phyloP scores from a whole-genome alignment of 2,888 invertebrate species.

The Marronus borbonicus region DNA sequence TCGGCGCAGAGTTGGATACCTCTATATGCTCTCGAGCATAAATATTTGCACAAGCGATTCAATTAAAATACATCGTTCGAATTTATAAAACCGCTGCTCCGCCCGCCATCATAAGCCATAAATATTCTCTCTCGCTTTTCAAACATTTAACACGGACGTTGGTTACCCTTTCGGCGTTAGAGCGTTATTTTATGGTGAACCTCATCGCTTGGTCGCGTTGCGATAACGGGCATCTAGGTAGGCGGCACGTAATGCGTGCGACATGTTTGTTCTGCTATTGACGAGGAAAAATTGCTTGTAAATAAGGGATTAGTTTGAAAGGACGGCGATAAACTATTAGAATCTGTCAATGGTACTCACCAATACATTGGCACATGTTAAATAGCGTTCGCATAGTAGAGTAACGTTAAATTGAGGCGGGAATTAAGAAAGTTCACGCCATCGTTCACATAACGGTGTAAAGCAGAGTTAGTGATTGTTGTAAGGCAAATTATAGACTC shows the following conservation, averaged over 20 bases:
- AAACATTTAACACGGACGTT: slow-evolving; percentile 23
- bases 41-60: slow-evolving; percentile 45
- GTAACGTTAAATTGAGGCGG: too few relatives aligned
- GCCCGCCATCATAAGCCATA: slow-evolving; percentile 31
- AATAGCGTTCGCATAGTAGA: too few relatives aligned
- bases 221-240: slow-evolving; percentile 20
- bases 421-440: too few relatives aligned
- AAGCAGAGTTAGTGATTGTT: too few relatives aligned
- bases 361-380: too few relatives aligned
- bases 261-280: slow-evolving; percentile 11
- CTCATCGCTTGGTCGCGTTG: neutral
- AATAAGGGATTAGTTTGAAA: neutral
- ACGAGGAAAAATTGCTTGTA: neutral
- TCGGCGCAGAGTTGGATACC: slow-evolving; percentile 9
- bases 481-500: too few relatives aligned
- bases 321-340: neutral
- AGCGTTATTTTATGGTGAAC: neutral
- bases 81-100: slow-evolving; percentile 35
- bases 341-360: neutral
- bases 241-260: neutral
- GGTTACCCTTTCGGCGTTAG: neutral
- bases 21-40: slow-evolving; percentile 18
- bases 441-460: too few relatives aligned
- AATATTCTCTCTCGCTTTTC: slow-evolving; percentile 39
- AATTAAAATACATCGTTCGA: slow-evolving; percentile 44